A percentile compares a stretch with the other conserved stretches of the same genome.
phyloP scores from a whole-genome alignment of 64 coral and sea anemone species.

The Dendrophyllia cribrosa region DNA sequence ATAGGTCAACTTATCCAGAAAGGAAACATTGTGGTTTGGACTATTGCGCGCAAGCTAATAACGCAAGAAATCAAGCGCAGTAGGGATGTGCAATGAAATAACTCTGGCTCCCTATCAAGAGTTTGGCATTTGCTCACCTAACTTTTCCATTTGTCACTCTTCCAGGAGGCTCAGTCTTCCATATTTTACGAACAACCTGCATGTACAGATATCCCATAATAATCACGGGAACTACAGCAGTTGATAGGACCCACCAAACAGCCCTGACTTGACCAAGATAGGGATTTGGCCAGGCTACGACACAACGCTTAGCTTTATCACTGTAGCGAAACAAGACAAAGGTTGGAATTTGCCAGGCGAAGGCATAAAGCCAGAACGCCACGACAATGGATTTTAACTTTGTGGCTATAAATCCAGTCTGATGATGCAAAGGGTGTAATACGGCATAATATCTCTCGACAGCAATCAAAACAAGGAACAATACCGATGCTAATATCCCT shows the following conservation, averaged over 20 bases:
- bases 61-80: no score
- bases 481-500: conserved; percentile 48
- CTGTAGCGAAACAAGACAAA: conserved; percentile 35
- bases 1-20: no score
- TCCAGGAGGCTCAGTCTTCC: background rate
- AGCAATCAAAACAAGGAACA: conserved; percentile 58
- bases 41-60: no score
- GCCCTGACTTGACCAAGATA: conserved; percentile 13
- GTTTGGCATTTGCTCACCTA: background rate
- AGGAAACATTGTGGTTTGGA: no score
- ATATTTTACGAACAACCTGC: conserved; percentile 30
- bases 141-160: background rate
- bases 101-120: no score
- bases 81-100: no score
- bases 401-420: conserved; percentile 6
- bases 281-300: conserved; percentile 28
- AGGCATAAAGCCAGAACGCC: conserved; percentile 34
- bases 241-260: conserved; percentile 50
- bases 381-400: conserved; percentile 6
- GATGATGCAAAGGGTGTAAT: conserved; percentile 39
- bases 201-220: conserved; percentile 61
- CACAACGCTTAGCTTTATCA: conserved; percentile 1
- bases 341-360: conserved; percentile 15
- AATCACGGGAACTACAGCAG: conserved; percentile 41
- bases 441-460: conserved; percentile 55